Percentiles rank a stretch among this genome's conserved stretches.
Evolutionary conservation across 2,888 invertebrate genomes (phyloP).

Genomic region (Tetranychus truncatus): DNA sequence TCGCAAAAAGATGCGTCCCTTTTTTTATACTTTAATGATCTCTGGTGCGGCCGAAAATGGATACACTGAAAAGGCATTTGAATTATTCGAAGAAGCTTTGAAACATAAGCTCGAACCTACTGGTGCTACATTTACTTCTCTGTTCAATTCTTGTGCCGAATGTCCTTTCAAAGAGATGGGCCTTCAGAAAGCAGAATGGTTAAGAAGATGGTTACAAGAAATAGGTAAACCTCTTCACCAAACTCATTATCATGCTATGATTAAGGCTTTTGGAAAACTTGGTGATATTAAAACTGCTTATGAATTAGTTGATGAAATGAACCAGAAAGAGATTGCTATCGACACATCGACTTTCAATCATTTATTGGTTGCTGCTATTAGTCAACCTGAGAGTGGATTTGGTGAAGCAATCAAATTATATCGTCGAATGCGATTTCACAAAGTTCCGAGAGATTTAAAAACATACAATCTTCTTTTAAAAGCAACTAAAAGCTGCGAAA

Average conservation of each 20-base stretch:
- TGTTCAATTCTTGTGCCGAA: slow-evolving; percentile 74
- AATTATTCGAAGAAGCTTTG: slow-evolving; percentile 45
- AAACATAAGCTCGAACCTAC: slow-evolving; percentile 40
- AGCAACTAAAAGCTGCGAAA: slow-evolving; percentile 57
- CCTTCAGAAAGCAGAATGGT: slow-evolving; percentile 45
- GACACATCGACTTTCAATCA: slow-evolving; percentile 54
- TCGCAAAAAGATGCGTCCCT: slow-evolving; percentile 52
- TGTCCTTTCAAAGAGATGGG: slow-evolving; percentile 48
- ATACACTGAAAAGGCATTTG: slow-evolving; percentile 65
- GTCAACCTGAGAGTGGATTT: slow-evolving; percentile 58
- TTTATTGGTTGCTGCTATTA: slow-evolving; percentile 62
- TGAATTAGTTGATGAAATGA: slow-evolving; percentile 64
- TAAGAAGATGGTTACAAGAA: slow-evolving; percentile 49
- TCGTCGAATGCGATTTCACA: slow-evolving; percentile 53
- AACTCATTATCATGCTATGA: slow-evolving; percentile 67
- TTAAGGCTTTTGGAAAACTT: slow-evolving; percentile 71
- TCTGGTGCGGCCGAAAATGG: slow-evolving; percentile 63
- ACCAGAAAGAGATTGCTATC: slow-evolving; percentile 32
- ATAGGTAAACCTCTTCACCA: slow-evolving; percentile 46
- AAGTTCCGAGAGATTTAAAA: slow-evolving; percentile 48
- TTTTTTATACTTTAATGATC: slow-evolving; percentile 64
- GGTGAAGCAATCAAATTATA: slow-evolving; percentile 61
- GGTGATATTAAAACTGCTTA: slow-evolving; percentile 60
- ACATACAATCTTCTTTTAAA: slow-evolving; percentile 63
- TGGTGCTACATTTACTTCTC: slow-evolving; percentile 56